Evolutionary conservation across 2,797 vertebrate genomes (phyloP).

Genomic region (Phyllotis vaccarum): DNA sequence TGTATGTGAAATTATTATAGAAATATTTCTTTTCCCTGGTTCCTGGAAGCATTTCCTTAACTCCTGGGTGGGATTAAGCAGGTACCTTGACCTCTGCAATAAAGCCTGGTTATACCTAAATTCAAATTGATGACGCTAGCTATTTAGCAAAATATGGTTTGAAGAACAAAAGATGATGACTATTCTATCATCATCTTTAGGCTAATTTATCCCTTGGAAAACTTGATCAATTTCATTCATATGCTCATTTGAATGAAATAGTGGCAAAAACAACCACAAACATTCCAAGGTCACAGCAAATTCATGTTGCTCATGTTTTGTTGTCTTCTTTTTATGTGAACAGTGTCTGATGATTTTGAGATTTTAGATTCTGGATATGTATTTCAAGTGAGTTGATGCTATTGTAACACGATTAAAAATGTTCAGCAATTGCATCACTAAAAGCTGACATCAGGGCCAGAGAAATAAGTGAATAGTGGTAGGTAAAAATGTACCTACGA

Average conservation of each 20-base stretch:
- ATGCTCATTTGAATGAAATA: constrained; percentile 13
- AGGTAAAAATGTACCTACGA: neutral
- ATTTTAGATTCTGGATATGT: neutral
- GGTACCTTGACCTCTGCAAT: no score
- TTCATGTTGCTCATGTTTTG: constrained; percentile 22
- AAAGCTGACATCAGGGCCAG: neutral
- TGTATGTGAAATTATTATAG: no score
- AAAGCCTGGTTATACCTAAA: neutral
- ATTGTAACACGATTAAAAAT: neutral
- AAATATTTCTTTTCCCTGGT: no score
- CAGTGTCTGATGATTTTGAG: neutral
- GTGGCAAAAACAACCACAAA: neutral
- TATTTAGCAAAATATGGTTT: neutral
- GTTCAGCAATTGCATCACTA: neutral
- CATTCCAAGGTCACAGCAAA: neutral
- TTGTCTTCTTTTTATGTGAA: constrained; percentile 1
- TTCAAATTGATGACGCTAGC: neutral
- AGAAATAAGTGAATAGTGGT: neutral
- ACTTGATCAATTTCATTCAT: constrained; percentile 6
- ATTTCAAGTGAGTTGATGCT: constrained; percentile 9
- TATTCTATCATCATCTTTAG: neutral
- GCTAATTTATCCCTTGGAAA: neutral
- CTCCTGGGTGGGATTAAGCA: no score
- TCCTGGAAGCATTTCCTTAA: no score
- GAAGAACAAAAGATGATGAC: neutral